These are phyloP conservation scores for Protophormia terraenovae DNA, from an alignment of 2,888 invertebrate genomes.

Conservation along the genomic window DNA sequence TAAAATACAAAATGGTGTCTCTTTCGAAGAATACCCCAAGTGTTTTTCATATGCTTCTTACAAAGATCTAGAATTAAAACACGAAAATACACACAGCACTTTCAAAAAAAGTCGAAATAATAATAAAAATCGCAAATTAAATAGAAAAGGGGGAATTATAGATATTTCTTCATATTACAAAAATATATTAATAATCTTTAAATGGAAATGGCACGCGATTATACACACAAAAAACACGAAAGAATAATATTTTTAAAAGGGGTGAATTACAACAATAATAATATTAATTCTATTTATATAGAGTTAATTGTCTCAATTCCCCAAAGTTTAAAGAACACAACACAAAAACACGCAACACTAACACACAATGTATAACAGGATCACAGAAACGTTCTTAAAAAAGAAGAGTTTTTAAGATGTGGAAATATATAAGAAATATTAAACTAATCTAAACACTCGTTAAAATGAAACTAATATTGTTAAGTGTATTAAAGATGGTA, in stretches of 20 bases:
- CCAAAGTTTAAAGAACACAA: neutral
- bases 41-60: too few relatives aligned
- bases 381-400: neutral
- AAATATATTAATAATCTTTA: slow-evolving; percentile 38
- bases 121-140: slow-evolving; percentile 18
- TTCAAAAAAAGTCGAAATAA: neutral
- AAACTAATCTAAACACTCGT: slow-evolving; percentile 53
- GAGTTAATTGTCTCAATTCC: slow-evolving; percentile 27
- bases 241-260: slow-evolving; percentile 32
- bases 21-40: too few relatives aligned
- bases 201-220: slow-evolving; percentile 61
- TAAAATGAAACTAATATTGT: slow-evolving; percentile 52
- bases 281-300: neutral
- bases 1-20: too few relatives aligned
- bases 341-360: slow-evolving; percentile 8
- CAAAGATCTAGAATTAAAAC: too few relatives aligned
- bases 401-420: neutral
- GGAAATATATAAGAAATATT: neutral
- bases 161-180: slow-evolving; percentile 1
- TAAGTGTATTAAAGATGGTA: slow-evolving; percentile 17
- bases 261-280: slow-evolving; percentile 19
- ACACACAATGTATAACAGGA: slow-evolving; percentile 22
- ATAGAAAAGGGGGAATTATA: slow-evolving; percentile 38
- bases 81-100: too few relatives aligned
- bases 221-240: slow-evolving; percentile 11